A percentile compares a stretch with the other conserved stretches of the same genome.
Evolutionary conservation across 2,797 vertebrate species (phyloP).

Genomic region (Decapterus maruadsi): DNA sequence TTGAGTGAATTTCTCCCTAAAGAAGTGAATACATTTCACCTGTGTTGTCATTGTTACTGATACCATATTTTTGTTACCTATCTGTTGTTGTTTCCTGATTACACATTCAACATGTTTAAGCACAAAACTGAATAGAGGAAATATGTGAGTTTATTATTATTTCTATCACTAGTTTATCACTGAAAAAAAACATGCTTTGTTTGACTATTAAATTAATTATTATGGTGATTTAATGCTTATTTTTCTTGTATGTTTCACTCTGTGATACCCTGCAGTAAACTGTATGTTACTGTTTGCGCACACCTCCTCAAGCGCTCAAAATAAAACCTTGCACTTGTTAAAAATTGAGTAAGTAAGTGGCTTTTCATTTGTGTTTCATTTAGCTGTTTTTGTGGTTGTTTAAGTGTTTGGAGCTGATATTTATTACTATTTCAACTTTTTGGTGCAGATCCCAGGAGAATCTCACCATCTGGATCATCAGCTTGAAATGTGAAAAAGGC

Average conservation of each 20-base stretch:
- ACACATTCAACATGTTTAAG: conserved; percentile 7
- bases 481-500: conserved; percentile 19
- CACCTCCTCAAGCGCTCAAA: conserved; percentile 33
- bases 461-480: conserved; percentile 2
- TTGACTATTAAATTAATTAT: conserved; percentile 12
- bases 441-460: not conserved
- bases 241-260: conserved; percentile 18
- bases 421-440: not conserved
- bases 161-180: conserved; percentile 3
- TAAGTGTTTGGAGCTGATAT: not conserved
- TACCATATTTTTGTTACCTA: conserved; percentile 23
- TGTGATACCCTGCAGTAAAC: not conserved
- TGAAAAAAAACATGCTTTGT: conserved; percentile 22
- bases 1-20: conserved; percentile 1
- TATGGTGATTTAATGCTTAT: not conserved
- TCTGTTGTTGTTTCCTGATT: conserved; percentile 2
- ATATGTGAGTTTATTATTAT: conserved; percentile 3
- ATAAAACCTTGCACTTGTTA: conserved; percentile 57
- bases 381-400: not conserved
- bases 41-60: conserved; percentile 4
- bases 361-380: conserved; percentile 14
- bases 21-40: conserved; percentile 22
- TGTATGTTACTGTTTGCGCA: conserved; percentile 11
- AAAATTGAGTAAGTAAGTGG: not conserved
- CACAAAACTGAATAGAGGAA: conserved; percentile 5